A percentile compares a stretch with the other conserved stretches of the same genome.
These are phyloP conservation scores for Aix galericulata DNA, from an alignment of 2,113 vertebrate genomes.

Conservation along the genomic window DNA sequence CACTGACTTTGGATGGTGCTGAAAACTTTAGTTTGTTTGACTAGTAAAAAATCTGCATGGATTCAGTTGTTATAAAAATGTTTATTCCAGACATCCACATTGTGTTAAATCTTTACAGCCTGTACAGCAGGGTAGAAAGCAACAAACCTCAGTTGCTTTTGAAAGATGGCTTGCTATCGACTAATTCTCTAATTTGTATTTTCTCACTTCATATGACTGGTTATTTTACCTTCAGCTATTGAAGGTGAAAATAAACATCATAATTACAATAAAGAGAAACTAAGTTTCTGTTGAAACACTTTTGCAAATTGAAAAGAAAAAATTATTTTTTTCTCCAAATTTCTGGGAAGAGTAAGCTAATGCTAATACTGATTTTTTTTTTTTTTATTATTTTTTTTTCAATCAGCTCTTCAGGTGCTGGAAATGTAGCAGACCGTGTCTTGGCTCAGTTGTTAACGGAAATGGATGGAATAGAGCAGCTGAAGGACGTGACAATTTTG, in stretches of 20 bases:
- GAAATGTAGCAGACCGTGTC: conserved; percentile 91
- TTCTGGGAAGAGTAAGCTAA: not conserved
- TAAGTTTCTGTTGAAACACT: not conserved
- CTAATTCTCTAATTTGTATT: not conserved
- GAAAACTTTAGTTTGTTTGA: not conserved
- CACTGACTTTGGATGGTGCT: not conserved
- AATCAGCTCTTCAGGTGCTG: conserved; percentile 84
- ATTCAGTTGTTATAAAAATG: not conserved
- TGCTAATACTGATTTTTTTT: not conserved
- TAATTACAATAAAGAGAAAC: not conserved
- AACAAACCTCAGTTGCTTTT: not conserved
- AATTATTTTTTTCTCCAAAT: not conserved
- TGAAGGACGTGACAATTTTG: conserved; percentile 91
- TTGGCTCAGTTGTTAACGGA: conserved; percentile 95
- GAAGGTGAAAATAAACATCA: not conserved
- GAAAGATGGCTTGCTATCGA: too few species aligned
- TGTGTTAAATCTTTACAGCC: not conserved
- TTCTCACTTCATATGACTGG: not conserved
- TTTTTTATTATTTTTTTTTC: too few species aligned
- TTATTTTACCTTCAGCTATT: not conserved
- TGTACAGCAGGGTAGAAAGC: not conserved
- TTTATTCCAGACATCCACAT: not conserved
- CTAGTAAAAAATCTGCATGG: not conserved
- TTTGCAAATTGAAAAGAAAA: not conserved
- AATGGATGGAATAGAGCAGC: conserved; percentile 97